Conservation (phyloP, 1,140 invertebrate species). For the Cotesia glomerata region DNA sequence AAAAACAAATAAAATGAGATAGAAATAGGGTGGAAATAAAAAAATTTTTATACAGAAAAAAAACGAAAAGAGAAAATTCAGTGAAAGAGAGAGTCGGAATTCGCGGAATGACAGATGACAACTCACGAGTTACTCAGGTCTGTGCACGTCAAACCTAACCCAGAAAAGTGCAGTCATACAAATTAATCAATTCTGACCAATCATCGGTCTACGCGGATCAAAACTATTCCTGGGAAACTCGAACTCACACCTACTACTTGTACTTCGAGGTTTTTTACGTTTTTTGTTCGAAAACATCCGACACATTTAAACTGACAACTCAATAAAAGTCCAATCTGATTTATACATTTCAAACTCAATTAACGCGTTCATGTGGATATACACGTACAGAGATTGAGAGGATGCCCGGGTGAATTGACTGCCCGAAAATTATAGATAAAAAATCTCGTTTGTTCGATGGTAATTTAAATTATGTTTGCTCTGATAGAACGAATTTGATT, state of each 20-base stretch:
- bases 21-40: neutral
- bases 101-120: neutral
- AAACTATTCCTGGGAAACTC: neutral
- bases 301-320: no score
- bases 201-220: neutral
- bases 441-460: no score
- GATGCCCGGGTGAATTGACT: no score
- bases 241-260: neutral
- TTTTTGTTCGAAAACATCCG: no score
- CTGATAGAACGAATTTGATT: no score
- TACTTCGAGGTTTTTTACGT: no score
- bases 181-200: constrained; percentile 15
- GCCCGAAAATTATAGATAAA: no score
- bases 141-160: constrained; percentile 2
- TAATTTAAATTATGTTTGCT: no score
- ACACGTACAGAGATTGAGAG: no score
- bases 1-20: neutral
- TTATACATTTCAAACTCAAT: no score
- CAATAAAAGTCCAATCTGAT: no score
- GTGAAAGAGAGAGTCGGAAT: constrained; percentile 4
- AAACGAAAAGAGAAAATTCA: neutral
- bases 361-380: no score
- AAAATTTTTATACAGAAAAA: neutral
- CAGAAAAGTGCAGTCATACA: constrained; percentile 19
- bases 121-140: constrained; percentile 3